Evolutionary conservation across 2,888 invertebrate species (phyloP), one percentile per base, ranked within the genome.

Genomic region (Campoplex nolae): DNA sequence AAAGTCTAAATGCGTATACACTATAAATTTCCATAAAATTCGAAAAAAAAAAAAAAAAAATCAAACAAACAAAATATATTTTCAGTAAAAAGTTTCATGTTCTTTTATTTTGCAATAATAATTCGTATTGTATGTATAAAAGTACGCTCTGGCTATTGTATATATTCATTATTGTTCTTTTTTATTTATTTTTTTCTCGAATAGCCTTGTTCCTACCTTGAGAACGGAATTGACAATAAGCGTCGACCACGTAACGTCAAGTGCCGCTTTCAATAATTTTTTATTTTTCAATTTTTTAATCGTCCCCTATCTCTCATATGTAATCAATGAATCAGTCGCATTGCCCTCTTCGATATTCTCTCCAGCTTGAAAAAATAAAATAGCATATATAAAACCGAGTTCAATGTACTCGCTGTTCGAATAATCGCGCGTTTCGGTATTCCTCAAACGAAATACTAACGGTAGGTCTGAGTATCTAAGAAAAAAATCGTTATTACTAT

Each of bases 11-110:
- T 28, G 28, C 23, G 32, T 16, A 16, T 1, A 32, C 6, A 62
- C 3, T 28, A 32, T 32, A 0, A 6, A 32, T 62, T 32, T 6
- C 7, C 32, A 32, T 45, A 45, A 48, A 32, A 42, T 35, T 68
- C 42, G 45, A 65, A 8, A 73, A 77, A 70, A 73, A 77, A 62
- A 65, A 8, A 73, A 77, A 70, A 73, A 77, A 62, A 23, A 83
- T 73, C 28, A n/a, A 54, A 3, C 35, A 35, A 16, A 8, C 16
- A 16, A 16, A 32, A 77, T 23, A 38, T 51, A 3, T 38, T 23
- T 86, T 92, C 91, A 90, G 88, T 93, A 93, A 93, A 93, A 92
- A 92, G 89, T 90, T 89, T 93, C 92, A 92, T 93, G 92, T 90
- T 90, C 85, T 90, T 91, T 87, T 92, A 93, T 92, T 92, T 90